Base-by-base conservation (phyloP, 2,888 invertebrate genomes). In the Antheraea assamensis region DNA sequence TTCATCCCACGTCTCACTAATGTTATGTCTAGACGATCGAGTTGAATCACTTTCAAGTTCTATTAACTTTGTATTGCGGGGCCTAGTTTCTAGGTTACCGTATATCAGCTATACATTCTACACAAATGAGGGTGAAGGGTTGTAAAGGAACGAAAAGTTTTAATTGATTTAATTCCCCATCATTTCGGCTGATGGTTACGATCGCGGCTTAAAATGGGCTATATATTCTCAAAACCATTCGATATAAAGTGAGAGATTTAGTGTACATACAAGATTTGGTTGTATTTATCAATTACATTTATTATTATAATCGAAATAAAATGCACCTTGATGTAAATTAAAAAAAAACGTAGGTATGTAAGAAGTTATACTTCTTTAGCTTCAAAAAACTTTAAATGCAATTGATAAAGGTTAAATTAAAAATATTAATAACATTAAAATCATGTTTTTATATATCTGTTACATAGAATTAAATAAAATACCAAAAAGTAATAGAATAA, bases 151-250 rank as follows among this genome's bases (percentile, higher is more conserved):
- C 76, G 70, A 73, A 78, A 83, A 84, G 71, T 82, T 82, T 79
- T 80, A 80, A 82, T 83, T 77, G 79, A 78, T 78, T 80, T 78
- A 72, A 74, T 78, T 74, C 75, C 71, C 75, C 70, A 77, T 77
- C 75, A 74, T 64, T 61, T 64, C 66, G 72, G 61, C 49, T 74
- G 72, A 24, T 70, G 73, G 52, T 27, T 52, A 19, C 27, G 70
- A 35, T 49, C 27, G n/a, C 49, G 61, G 42, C 13, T 71, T 42
- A 21, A 49, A 47, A 7, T 47, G 47, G 47, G 64, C 31, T 17
- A 27, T 10, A 15, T 70, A 72, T 72, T 70, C 35, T 49, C 15
- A 42, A n/a, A 7, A 30, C 49, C 52, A 2, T 27, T 71, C 71
- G 52, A 71, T 21, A 71, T 52, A 71, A 71, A 27, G 30, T 17